Evolutionary conservation across 2,113 vertebrate genomes (phyloP), one percentile per base, ranked within the genome.

Genomic region (Platichthys stellatus): DNA sequence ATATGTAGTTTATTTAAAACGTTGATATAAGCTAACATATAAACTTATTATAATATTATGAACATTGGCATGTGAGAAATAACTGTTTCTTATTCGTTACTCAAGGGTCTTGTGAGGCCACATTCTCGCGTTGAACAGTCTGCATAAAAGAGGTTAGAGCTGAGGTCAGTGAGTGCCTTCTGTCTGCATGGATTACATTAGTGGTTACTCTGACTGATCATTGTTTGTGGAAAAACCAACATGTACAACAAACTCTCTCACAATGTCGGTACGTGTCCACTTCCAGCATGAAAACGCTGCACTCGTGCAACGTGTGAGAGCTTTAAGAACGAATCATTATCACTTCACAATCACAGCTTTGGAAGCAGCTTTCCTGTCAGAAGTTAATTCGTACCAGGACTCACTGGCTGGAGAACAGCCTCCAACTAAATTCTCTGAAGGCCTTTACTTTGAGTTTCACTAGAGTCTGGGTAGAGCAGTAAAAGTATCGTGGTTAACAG

Each of bases 401-500:
- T 80, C 74, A 8, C 61, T 76, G 80, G 64, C 74, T 17, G 70
- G 57, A 18, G 57, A 65, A 76, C 72, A 65, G 77, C 53, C 51
- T 54, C 54, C 66, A 58, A 49, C 59, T 43, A 70, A 72, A 43
- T 77, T 49, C 38, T 74, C 58, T n/a, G n/a, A 13, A 4, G n/a
- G 8, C 31, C 14, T 86, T 57, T 35, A 31, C 26, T 49, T 49
- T 13, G 35, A 83, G 70, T 35, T 64, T 8, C 47, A 58, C 35
- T 57, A 3, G 9, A 69, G 56, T 26, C 63, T 72, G 40, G 64
- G 54, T 4, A 2, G 20, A 56, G 62, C 77, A 56, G 69, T 49
- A 15, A 45, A 61, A 84, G n/a, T 23, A 63, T 13, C 18, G 38
- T 35, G 26, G 9, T 61, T 45, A 23, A 14, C 64, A 60, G 61